Base-by-base conservation (phyloP, 2,888 invertebrate genomes). In the Dryobotodes eremita region DNA sequence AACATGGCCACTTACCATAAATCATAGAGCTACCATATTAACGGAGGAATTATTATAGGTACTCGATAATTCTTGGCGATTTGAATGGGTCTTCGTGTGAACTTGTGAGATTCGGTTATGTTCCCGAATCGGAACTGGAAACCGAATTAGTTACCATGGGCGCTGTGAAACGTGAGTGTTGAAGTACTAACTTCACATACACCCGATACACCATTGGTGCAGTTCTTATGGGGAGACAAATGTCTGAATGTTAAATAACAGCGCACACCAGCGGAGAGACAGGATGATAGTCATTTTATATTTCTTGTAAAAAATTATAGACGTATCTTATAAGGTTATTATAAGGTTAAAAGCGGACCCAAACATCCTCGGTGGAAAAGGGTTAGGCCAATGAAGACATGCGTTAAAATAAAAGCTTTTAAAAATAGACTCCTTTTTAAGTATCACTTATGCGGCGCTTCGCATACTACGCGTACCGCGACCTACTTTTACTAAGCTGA, bases 1-100 rank as follows among this genome's bases (percentile, higher is more conserved):
- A 87, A 88, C 87, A 83, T 73, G 79, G 78, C 62, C 89, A 87
- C 86, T 88, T 87, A 80, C 76, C 79, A 83, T 88, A 88, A 88
- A 88, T 88, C 88, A 87, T 71, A 77, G 77, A 61, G 59, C 75
- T n/a, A 81, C 76, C 83, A 89, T 86, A 89, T 86, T 86, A 86
- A 87, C 82, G 77, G 75, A 42, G 48, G 72, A 86, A 87, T 88
- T 87, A 80, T 83, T 84, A 82, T 74, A 86, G 79, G 72, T 61
- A 75, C 53, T 78, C 76, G 62, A 71, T 86, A 82, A 82, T 80
- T 79, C 83, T 81, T 80, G 88, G 71, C 68, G 66, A 72, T 65
- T 80, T 73, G n/a, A 80, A 81, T 79, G 76, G 65, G 42, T 69
- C 53, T 71, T 71, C 59, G 72, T 76, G 68, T 65, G 69, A 62